A percentile compares a stretch with the other conserved stretches of the same genome.
Conservation (phyloP, 2,888 invertebrate species). For the Epirrhoe tristata region DNA sequence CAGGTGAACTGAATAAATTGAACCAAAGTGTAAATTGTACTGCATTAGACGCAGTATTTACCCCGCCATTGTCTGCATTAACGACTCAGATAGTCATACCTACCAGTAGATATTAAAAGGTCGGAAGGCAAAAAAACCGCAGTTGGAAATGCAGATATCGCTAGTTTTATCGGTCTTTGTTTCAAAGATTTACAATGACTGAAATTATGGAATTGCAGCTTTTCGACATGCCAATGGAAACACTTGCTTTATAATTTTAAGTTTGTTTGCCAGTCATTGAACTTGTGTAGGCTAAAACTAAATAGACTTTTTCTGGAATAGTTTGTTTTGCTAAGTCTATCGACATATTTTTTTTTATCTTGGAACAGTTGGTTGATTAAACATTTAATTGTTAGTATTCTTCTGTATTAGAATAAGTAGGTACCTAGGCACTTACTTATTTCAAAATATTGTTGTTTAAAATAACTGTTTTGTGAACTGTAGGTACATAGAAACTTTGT, state of each 20-base stretch:
- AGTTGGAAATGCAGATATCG: slow-evolving; percentile 30
- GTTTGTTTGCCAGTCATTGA: not conserved
- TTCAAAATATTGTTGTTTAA: too few species aligned
- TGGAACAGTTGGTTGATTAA: too few species aligned
- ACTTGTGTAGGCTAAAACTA: too few species aligned
- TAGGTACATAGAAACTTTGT: slow-evolving; percentile 62
- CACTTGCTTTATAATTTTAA: not conserved
- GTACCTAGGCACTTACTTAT: too few species aligned
- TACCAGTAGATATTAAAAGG: slow-evolving; percentile 25
- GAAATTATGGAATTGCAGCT: slow-evolving; percentile 1
- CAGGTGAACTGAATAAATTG: slow-evolving; percentile 42
- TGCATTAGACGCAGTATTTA: slow-evolving; percentile 55
- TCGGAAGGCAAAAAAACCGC: slow-evolving; percentile 36
- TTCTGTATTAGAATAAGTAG: too few species aligned
- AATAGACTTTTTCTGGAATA: not conserved
- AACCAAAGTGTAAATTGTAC: slow-evolving; percentile 54
- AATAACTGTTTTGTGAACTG: slow-evolving; percentile 54
- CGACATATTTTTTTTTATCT: not conserved
- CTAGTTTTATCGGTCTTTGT: slow-evolving; percentile 25
- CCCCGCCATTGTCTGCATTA: slow-evolving; percentile 43
- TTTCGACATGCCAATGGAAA: not conserved
- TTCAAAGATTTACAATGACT: not conserved
- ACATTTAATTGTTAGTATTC: too few species aligned
- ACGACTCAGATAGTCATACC: slow-evolving; percentile 26
- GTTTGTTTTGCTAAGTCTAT: not conserved